Evolutionary conservation across 2,888 invertebrate genomes (phyloP).

Genomic region (Eupithecia dodoneata): DNA sequence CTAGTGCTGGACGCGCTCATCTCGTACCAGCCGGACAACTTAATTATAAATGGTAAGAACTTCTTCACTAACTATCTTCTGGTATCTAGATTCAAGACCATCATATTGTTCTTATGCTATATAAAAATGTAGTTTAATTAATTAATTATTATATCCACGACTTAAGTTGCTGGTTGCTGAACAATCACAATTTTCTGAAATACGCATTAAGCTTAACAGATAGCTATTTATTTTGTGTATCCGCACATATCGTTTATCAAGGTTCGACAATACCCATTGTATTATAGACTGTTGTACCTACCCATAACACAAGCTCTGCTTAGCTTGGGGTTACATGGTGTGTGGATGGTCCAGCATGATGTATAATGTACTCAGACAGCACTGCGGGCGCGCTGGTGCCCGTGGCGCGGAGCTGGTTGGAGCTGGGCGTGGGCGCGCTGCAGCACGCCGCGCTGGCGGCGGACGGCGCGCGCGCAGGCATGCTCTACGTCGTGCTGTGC

Average conservation of each 20-base stretch:
- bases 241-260: no score
- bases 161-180: not conserved
- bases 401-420: slow-evolving; percentile 68
- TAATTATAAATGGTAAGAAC: slow-evolving; percentile 52
- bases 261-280: no score
- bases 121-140: no score
- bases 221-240: no score
- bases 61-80: not conserved
- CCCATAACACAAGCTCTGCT: no score
- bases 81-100: no score
- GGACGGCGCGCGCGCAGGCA: slow-evolving; percentile 55
- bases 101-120: no score
- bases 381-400: slow-evolving; percentile 60
- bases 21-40: slow-evolving; percentile 68
- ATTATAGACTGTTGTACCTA: no score
- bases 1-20: slow-evolving; percentile 70
- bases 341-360: no score
- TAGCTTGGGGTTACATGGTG: no score
- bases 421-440: slow-evolving; percentile 59
- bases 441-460: slow-evolving; percentile 67
- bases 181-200: not conserved
- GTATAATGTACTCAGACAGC: not conserved
- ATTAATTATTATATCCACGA: not conserved
- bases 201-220: not conserved
- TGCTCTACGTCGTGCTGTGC: slow-evolving; percentile 66